phyloP scores from a whole-genome alignment of 2,888 invertebrate genomes.

The Drosophila tripunctata region DNA sequence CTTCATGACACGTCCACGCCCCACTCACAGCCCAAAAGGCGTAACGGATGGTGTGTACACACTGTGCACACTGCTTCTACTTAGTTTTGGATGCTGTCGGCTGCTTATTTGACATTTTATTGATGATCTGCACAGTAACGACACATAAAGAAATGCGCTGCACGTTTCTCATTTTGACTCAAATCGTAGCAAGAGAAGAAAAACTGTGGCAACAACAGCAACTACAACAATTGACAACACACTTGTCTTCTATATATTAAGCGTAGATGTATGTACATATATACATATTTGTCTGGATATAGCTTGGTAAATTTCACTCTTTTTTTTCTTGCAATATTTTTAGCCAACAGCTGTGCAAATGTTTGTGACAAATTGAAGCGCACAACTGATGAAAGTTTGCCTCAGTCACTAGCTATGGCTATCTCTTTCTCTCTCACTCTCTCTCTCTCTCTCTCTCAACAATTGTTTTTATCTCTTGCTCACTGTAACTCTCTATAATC shows the following conservation, averaged over 20 bases:
- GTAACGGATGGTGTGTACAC: not conserved
- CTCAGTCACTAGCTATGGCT: too few species aligned
- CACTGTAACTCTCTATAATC: not conserved
- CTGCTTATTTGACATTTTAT: slow-evolving; percentile 75
- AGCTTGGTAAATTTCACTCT: slow-evolving; percentile 49
- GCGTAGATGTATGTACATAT: slow-evolving; percentile 11
- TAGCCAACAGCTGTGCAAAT: slow-evolving; percentile 63
- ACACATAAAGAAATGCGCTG: slow-evolving; percentile 59
- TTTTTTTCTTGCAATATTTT: slow-evolving; percentile 27
- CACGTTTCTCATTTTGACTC: slow-evolving; percentile 74
- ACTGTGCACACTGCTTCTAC: too few species aligned
- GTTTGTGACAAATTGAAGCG: slow-evolving; percentile 52
- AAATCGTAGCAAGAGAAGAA: slow-evolving; percentile 53
- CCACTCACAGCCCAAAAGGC: not conserved
- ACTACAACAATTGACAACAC: slow-evolving; percentile 37
- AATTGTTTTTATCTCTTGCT: not conserved
- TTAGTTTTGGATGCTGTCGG: slow-evolving; percentile 36
- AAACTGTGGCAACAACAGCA: slow-evolving; percentile 25
- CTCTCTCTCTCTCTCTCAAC: not conserved
- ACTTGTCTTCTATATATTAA: slow-evolving; percentile 23
- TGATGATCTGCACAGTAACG: slow-evolving; percentile 55
- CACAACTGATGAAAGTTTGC: slow-evolving; percentile 46
- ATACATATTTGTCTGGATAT: slow-evolving; percentile 15
- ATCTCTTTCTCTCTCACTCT: slow-evolving; percentile 1
- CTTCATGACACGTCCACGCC: slow-evolving; percentile 26